Evolutionary conservation across 2,113 vertebrate species (phyloP).

Genomic region (Parus major): DNA sequence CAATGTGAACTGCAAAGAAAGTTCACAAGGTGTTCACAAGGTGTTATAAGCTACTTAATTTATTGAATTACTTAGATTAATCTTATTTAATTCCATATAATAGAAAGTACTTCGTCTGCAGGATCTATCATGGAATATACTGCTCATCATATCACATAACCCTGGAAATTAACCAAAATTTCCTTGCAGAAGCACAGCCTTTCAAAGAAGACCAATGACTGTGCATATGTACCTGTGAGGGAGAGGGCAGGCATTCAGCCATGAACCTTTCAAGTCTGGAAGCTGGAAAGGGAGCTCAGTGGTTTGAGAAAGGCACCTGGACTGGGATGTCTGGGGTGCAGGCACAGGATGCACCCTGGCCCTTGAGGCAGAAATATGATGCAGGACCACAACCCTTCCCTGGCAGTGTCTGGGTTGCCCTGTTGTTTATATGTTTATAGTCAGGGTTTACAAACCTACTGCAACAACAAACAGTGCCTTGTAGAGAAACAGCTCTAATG

Average conservation of each 20-base stretch:
- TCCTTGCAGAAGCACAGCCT: not conserved
- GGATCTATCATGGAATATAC: not conserved
- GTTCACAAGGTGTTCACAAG: not conserved
- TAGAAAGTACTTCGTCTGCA: not conserved
- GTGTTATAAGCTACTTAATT: not conserved
- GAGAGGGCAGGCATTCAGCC: not conserved
- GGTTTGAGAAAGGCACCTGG: not conserved
- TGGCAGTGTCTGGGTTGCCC: not conserved
- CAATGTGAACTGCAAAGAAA: not conserved
- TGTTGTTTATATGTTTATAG: not conserved
- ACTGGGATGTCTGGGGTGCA: not conserved
- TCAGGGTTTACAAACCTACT: not conserved
- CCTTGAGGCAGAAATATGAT: not conserved
- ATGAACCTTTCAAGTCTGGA: not conserved
- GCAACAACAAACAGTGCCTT: not conserved
- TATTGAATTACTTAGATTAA: not conserved
- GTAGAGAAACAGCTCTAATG: not conserved
- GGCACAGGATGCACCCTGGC: not conserved
- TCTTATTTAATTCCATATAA: not conserved
- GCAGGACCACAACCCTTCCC: not conserved
- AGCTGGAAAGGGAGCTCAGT: not conserved
- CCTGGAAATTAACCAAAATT: not conserved
- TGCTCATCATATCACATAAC: not conserved
- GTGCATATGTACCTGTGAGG: accelerated
- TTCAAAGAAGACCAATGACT: accelerated